A percentile compares a stretch with the other conserved stretches of the same genome.
Evolutionary conservation across 1,140 invertebrate species (phyloP).

Genomic region (Coelopa frigida): DNA sequence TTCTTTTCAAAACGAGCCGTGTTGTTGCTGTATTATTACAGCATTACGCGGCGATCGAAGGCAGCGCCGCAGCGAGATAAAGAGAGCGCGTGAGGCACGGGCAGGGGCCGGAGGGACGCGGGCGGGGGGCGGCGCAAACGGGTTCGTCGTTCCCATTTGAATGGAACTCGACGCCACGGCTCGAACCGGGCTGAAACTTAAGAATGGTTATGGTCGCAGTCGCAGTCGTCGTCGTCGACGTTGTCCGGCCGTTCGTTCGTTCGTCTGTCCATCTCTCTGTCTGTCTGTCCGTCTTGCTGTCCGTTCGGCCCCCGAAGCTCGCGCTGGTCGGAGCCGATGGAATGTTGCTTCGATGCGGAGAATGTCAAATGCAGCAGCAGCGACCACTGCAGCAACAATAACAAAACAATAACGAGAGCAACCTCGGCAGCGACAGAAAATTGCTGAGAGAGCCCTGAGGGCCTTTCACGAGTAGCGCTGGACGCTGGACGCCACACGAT

Average conservation of each 20-base stretch:
- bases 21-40: too few relatives aligned
- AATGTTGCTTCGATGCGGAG: not conserved
- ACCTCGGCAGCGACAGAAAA: conserved; percentile 19
- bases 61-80: too few relatives aligned
- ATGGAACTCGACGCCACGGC: too few relatives aligned
- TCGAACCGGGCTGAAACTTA: too few relatives aligned
- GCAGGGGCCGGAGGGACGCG: too few relatives aligned
- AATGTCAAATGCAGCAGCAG: not conserved
- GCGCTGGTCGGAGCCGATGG: not conserved
- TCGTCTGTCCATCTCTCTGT: too few relatives aligned
- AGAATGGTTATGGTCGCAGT: too few relatives aligned
- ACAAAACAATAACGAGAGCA: conserved; percentile 5
- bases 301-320: not conserved
- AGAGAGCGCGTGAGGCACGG: too few relatives aligned
- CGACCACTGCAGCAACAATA: not conserved
- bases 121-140: too few relatives aligned
- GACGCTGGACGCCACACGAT: conserved; percentile 33
- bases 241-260: not conserved
- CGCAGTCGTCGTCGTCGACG: not conserved
- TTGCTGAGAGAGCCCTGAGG: conserved; percentile 42
- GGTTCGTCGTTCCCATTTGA: too few relatives aligned
- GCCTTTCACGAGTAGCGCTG: conserved; percentile 32
- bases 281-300: too few relatives aligned
- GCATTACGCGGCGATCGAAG: too few relatives aligned
- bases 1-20: not conserved